Evolutionary conservation across 2,888 invertebrate genomes (phyloP), one percentile per base, ranked within the genome.

Genomic region (Eupithecia exiguata): DNA sequence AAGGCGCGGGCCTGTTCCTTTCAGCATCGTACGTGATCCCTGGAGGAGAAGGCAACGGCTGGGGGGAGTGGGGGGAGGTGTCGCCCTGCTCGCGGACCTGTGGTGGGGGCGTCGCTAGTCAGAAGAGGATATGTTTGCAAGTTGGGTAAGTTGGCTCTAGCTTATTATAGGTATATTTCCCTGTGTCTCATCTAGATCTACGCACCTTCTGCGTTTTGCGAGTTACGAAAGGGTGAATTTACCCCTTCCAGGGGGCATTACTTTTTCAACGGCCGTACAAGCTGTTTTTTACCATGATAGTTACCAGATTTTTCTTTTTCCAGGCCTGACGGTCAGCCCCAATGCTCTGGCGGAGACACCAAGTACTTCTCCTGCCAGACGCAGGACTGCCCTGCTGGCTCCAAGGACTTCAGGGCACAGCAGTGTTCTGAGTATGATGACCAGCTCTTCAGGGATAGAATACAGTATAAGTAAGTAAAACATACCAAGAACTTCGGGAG

Each of bases 281-380:
- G 16, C 14, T 43, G 14, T 16, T 16, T 43, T 43, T 43, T 43
- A 0, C n/a, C n/a, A n/a, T n/a, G n/a, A n/a, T n/a, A n/a, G n/a
- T n/a, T 58, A 12, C 1, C 7, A 25, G 4, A 14, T 14, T 58
- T 25, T 61, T 43, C 36, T 62, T 5, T 87, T 75, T 84, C 35
- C 92, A 97, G 97, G 77, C 89, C 95, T 66, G 95, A 96, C 79
- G 97, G 96, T 7, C 91, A 89, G 70, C 92, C 95, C 36, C 88
- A 91, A 62, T 99, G 99, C 86, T 92, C 92, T 7, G 99, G 99
- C 18, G 97, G 98, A 4, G 95, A 96, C 82, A 97, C 96, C 70
- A 96, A 97, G 88, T 98, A 97, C 94, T 97, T 97, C 91, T 98
- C 98, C 30, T 99, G 99, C 89, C 97, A 98, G 88, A 97, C 98